Conservation (phyloP, 2,888 invertebrate species). For the Dasypolia templi region DNA sequence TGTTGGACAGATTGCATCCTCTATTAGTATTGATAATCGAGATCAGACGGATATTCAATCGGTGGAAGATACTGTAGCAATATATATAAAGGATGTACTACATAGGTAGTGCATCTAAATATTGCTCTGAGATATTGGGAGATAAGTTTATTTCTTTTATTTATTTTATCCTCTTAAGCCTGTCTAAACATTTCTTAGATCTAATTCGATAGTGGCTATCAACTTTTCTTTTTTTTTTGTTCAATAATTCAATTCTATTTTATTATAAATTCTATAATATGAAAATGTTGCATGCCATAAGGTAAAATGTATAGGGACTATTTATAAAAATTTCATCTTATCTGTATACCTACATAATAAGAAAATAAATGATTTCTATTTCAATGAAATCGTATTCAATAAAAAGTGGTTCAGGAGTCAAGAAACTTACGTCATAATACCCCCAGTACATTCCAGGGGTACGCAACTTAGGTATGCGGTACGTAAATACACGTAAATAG, state of each 20-base stretch:
- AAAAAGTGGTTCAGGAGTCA: slow-evolving; percentile 15
- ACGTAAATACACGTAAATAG: too few species aligned
- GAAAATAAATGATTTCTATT: too few species aligned
- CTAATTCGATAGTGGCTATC: too few species aligned
- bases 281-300: too few species aligned
- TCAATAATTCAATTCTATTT: too few species aligned
- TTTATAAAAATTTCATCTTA: too few species aligned
- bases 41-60: slow-evolving; percentile 15
- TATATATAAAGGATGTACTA: slow-evolving; percentile 1
- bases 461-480: too few species aligned
- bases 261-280: too few species aligned
- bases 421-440: slow-evolving; percentile 14
- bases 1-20: slow-evolving; percentile 52
- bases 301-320: too few species aligned
- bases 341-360: too few species aligned
- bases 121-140: not conserved
- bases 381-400: slow-evolving; percentile 3
- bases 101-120: not conserved
- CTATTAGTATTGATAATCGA: slow-evolving; percentile 35
- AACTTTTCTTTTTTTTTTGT: too few species aligned
- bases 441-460: slow-evolving; percentile 4
- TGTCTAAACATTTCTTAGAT: not conserved
- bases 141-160: not conserved
- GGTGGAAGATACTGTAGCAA: not conserved
- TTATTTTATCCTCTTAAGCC: not conserved